Evolutionary conservation across 2,888 invertebrate species (phyloP).

Genomic region (Tenthredo scrophulariae): DNA sequence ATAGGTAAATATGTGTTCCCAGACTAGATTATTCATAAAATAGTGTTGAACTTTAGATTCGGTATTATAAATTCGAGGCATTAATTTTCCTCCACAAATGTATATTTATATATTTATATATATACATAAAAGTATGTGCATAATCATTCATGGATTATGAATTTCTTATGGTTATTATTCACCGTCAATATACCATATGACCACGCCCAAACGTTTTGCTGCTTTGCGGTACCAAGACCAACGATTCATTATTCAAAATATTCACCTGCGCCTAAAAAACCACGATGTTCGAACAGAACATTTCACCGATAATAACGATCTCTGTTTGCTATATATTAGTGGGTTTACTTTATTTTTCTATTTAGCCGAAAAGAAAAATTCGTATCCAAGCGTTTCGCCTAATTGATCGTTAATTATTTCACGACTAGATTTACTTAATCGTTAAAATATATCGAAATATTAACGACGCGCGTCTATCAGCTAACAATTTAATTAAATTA

Average conservation of each 20-base stretch:
- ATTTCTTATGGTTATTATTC: slow-evolving; percentile 44
- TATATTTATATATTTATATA: not conserved
- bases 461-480: not conserved
- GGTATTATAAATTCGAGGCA: slow-evolving; percentile 32
- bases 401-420: not conserved
- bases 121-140: not conserved
- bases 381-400: not conserved
- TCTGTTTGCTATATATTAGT: not conserved
- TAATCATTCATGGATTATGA: slow-evolving; percentile 49
- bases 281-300: not conserved
- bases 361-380: not conserved
- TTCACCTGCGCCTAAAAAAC: slow-evolving; percentile 47
- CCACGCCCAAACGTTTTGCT: slow-evolving; percentile 49
- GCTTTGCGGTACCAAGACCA: not conserved
- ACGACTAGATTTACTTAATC: not conserved
- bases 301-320: not conserved
- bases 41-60: slow-evolving; percentile 8
- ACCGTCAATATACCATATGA: slow-evolving; percentile 30
- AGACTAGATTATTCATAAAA: slow-evolving; percentile 13
- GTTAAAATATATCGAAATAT: not conserved
- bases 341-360: not conserved
- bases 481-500: slow-evolving; percentile 34
- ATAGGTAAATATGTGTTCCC: not conserved
- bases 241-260: slow-evolving; percentile 51
- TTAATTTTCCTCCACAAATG: slow-evolving; percentile 19